These are phyloP conservation scores for Salticus scenicus DNA, from an alignment of 2,888 invertebrate genomes.

Conservation along the genomic window DNA sequence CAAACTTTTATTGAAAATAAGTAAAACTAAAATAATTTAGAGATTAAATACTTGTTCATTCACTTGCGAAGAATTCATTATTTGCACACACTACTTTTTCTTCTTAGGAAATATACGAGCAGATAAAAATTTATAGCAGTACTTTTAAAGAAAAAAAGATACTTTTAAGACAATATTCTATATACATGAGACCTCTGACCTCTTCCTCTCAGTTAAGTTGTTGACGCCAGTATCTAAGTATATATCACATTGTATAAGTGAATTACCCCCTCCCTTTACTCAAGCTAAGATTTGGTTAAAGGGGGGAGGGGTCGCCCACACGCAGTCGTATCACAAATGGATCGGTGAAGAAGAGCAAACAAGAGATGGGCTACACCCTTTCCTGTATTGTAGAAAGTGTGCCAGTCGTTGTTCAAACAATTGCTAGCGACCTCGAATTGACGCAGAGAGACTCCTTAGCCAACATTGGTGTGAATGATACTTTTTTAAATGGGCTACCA, in stretches of 20 bases:
- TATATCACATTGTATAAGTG: background rate
- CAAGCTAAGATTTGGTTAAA: background rate
- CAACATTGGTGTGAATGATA: slow-evolving; percentile 59
- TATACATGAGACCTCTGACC: background rate
- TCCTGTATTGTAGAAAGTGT: slow-evolving; percentile 53
- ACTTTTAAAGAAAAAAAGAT: too few species aligned
- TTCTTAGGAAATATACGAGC: too few species aligned
- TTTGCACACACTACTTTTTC: too few species aligned
- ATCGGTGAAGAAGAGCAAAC: slow-evolving; percentile 64
- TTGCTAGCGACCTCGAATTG: slow-evolving; percentile 52
- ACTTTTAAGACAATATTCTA: too few species aligned
- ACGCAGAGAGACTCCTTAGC: slow-evolving; percentile 53
- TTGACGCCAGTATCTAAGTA: background rate
- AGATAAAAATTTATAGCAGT: too few species aligned
- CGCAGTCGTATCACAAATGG: slow-evolving; percentile 46
- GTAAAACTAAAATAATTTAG: too few species aligned
- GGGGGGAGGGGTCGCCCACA: slow-evolving; percentile 34
- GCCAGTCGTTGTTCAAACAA: slow-evolving; percentile 61
- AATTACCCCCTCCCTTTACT: background rate
- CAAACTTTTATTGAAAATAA: too few species aligned
- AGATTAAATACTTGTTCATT: too few species aligned
- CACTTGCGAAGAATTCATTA: too few species aligned
- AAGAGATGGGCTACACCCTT: slow-evolving; percentile 55
- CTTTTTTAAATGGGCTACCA: slow-evolving; percentile 60
- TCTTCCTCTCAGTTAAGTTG: background rate